Evolutionary conservation across 2,888 invertebrate genomes (phyloP), one percentile per base, ranked within the genome.

Genomic region (Anoncus sp.): DNA sequence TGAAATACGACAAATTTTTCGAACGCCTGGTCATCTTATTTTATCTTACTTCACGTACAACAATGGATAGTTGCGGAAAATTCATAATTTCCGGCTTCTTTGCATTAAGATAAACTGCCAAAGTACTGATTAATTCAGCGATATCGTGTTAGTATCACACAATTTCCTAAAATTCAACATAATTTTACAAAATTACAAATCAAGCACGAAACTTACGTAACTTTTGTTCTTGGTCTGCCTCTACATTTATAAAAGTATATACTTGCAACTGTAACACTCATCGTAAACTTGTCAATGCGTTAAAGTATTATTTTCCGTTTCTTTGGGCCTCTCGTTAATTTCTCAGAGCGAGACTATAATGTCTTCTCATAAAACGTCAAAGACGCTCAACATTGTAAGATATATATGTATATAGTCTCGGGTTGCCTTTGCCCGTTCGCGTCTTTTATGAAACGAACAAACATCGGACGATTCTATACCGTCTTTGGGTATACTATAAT

Each of bases 251-350:
- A n/a, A 27, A 55, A 40, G n/a, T n/a, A 20, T 45, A 38, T 22
- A 16, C 62, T 40, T 45, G 73, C 55, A 62, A 69, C 51, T 63
- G 63, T 59, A 69, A 69, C 63, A n/a, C 77, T 16, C 63, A 35
- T 62, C 69, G 59, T 77, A 73, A 77, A 77, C 57, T 77, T 69
- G 77, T 77, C 77, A 73, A 73, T 73, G 73, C 77, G 55, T 59
- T 43, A 47, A 57, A 69, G 55, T 40, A 62, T 51, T 69, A 67
- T 72, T 75, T 75, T 69, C 62, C 60, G 27, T 53, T 66, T 31
- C 16, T 65, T 73, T 59, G 22, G 51, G 20, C n/a, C 22, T 20
- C 62, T 63, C 60, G 31, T 73, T 63, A 43, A 20, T 63, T 67
- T 45, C 51, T 38, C 45, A 20, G 35, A 62, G 47, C 40, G 10